Percentiles rank a stretch among this genome's conserved stretches.
Evolutionary conservation across 1,140 invertebrate genomes (phyloP).

Genomic region (Antheraea pernyi): DNA sequence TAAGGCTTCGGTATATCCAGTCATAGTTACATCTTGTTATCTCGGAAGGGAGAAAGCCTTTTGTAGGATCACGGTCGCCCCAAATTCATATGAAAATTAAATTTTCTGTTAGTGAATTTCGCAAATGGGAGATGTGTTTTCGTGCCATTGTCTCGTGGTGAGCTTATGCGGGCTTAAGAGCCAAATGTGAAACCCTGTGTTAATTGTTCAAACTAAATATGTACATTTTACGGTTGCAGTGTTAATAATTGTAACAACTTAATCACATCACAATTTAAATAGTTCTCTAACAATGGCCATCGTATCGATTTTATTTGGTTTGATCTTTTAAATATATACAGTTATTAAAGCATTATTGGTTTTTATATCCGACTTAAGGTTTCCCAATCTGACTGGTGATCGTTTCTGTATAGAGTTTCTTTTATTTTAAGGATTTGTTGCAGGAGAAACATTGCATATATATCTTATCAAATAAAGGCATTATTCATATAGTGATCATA

Average conservation of each 20-base stretch:
- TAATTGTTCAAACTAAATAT: slow-evolving; percentile 73
- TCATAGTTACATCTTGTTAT: slow-evolving; percentile 59
- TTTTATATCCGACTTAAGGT: too few species aligned
- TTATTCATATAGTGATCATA: too few species aligned
- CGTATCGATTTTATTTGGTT: slow-evolving; percentile 36
- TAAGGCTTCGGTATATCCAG: slow-evolving; percentile 47
- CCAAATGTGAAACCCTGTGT: slow-evolving; percentile 64
- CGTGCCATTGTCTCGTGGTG: slow-evolving; percentile 60
- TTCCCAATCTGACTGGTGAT: background rate
- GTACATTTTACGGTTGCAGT: slow-evolving; percentile 58
- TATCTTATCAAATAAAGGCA: too few species aligned
- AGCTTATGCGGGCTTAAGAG: slow-evolving; percentile 69
- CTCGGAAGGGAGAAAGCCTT: slow-evolving; percentile 60
- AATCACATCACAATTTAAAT: slow-evolving; percentile 48
- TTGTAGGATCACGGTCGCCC: slow-evolving; percentile 59
- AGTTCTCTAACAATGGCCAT: slow-evolving; percentile 48
- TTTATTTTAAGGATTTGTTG: background rate
- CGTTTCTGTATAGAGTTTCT: background rate
- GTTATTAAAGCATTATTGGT: too few species aligned
- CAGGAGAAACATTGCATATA: too few species aligned
- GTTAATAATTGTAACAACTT: slow-evolving; percentile 68
- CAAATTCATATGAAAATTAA: slow-evolving; percentile 73
- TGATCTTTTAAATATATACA: background rate
- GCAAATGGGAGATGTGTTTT: slow-evolving; percentile 58
- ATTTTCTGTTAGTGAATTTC: slow-evolving; percentile 69